Conservation (phyloP, 2,888 invertebrate species). For the Carterocephalus palaemon region DNA sequence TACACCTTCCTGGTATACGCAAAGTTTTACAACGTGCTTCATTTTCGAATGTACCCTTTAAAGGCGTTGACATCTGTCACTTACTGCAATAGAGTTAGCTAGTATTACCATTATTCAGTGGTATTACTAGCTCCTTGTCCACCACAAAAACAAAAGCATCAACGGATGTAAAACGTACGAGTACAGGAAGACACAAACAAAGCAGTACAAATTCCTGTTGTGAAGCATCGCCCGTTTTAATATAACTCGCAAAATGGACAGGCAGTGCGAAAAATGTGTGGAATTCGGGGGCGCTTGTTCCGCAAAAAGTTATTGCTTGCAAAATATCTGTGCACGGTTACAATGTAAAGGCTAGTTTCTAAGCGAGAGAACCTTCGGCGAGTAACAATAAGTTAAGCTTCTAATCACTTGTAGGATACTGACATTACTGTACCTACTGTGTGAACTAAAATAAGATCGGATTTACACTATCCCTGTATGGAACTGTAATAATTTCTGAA, state of each 20-base stretch:
- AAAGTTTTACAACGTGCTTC: too few relatives aligned
- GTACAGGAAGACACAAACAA: conserved; percentile 17
- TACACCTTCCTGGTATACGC: too few relatives aligned
- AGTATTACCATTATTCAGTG: background rate
- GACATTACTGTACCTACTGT: too few relatives aligned
- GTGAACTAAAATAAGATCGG: too few relatives aligned
- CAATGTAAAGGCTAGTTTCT: conserved; percentile 17
- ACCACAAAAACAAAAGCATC: conserved; percentile 25
- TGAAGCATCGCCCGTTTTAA: conserved; percentile 17
- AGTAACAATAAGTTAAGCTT: too few relatives aligned
- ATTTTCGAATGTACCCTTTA: too few relatives aligned
- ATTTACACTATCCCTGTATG: too few relatives aligned
- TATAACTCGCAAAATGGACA: conserved; percentile 22
- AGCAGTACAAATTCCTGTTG: conserved; percentile 9
- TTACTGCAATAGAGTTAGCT: too few relatives aligned
- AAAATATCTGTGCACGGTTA: conserved; percentile 19
- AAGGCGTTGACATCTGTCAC: too few relatives aligned
- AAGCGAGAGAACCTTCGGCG: too few relatives aligned
- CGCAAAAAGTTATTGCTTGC: conserved; percentile 23
- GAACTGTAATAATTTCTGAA: too few relatives aligned
- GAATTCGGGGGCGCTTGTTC: conserved; percentile 22
- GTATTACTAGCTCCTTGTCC: conserved; percentile 1
- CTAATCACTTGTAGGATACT: too few relatives aligned
- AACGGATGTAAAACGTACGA: background rate
- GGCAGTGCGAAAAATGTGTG: conserved; percentile 20